Evolutionary conservation across 2,113 vertebrate species (phyloP).

Genomic region (Triplophysa dalaica): DNA sequence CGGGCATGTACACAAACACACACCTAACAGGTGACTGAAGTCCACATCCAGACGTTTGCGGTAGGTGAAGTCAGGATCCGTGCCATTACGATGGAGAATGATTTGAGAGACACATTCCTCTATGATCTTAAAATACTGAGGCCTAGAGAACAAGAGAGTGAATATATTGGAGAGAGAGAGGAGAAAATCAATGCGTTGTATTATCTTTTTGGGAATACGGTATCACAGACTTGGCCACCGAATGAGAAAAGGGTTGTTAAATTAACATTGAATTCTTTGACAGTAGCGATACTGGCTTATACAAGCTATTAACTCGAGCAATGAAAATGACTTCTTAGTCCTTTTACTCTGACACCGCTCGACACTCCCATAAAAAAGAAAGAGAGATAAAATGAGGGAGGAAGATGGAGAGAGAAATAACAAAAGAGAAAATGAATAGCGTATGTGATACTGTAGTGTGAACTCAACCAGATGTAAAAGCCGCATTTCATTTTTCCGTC

Average conservation of each 20-base stretch:
- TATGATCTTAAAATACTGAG: conserved; percentile 96
- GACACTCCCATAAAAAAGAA: conserved; percentile 12
- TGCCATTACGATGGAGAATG: conserved; percentile 90
- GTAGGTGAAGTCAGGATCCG: conserved; percentile 93
- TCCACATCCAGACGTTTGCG: conserved; percentile 92
- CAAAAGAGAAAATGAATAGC: neutral
- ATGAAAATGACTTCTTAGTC: conserved; percentile 24
- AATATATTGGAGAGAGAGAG: neutral
- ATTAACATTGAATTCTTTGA: conserved; percentile 7
- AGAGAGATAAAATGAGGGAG: neutral
- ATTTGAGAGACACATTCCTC: conserved; percentile 97
- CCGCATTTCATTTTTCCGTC: neutral
- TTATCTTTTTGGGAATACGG: conserved; percentile 24
- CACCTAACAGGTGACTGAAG: conserved; percentile 89
- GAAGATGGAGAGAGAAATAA: neutral
- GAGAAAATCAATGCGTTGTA: conserved; percentile 22
- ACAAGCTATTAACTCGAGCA: conserved; percentile 22
- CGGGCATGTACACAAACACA: conserved; percentile 25
- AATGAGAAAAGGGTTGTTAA: conserved; percentile 21
- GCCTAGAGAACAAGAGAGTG: conserved; percentile 68
- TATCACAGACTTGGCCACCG: neutral
- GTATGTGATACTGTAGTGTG: neutral
- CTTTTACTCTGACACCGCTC: conserved; percentile 17
- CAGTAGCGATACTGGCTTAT: conserved; percentile 15
- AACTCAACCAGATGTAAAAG: conserved; percentile 24